Evolutionary conservation across 2,113 vertebrate species (phyloP).

Genomic region (Laticauda colubrina): DNA sequence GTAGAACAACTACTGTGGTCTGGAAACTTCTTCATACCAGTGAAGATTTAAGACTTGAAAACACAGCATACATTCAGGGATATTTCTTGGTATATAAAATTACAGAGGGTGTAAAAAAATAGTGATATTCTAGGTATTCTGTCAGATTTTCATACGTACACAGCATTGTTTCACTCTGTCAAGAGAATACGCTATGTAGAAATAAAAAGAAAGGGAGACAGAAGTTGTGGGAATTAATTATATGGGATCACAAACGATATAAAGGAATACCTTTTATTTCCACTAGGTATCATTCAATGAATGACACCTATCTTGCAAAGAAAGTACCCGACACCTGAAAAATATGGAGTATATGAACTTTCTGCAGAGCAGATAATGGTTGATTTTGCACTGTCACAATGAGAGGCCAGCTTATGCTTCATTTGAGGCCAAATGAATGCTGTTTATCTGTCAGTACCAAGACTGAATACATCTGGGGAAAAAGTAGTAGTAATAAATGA

Average conservation of each 20-base stretch:
- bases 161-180: background rate
- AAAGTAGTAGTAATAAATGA: background rate
- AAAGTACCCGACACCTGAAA: background rate
- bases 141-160: constrained; percentile 28
- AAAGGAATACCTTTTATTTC: constrained; percentile 11
- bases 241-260: background rate
- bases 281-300: background rate
- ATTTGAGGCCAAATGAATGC: background rate
- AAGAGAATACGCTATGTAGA: background rate
- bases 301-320: constrained; percentile 3
- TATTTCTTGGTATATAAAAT: constrained; percentile 41
- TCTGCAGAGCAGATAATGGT: background rate
- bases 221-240: background rate
- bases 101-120: rapidly evolving
- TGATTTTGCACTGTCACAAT: background rate
- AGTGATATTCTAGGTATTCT: constrained; percentile 39
- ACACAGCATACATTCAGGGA: constrained; percentile 31
- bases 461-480: rapidly evolving
- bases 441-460: background rate
- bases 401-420: background rate
- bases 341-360: background rate
- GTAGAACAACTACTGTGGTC: background rate
- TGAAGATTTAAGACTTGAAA: constrained; percentile 29
- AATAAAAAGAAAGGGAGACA: background rate
- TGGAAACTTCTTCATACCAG: background rate